phyloP scores from a whole-genome alignment of 23 tunicate species.

The Oikopleura vanhoeffeni region DNA sequence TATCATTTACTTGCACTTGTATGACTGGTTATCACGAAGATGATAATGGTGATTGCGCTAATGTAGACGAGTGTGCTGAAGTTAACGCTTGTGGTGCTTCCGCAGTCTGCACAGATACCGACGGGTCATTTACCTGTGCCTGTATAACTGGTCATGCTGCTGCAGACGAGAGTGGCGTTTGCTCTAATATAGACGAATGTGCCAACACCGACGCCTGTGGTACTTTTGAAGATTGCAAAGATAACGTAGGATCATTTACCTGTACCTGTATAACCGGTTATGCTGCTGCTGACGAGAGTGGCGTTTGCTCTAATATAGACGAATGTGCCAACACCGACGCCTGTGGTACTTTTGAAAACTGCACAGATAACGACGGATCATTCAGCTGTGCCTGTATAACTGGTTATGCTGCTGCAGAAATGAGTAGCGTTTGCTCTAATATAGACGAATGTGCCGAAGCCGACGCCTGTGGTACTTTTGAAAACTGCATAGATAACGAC shows the following conservation, averaged over 20 bases:
- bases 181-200: conserved; percentile 82
- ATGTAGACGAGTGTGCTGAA: background rate
- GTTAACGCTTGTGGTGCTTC: background rate
- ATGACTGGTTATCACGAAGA: background rate
- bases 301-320: background rate
- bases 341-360: background rate
- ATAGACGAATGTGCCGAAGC: background rate
- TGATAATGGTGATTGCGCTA: background rate
- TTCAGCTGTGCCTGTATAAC: background rate
- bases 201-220: conserved; percentile 23
- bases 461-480: background rate
- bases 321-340: background rate
- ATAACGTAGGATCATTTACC: conserved; percentile 60
- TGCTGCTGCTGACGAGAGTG: background rate
- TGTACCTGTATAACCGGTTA: conserved; percentile 75
- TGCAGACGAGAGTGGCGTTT: background rate
- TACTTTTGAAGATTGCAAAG: conserved; percentile 50
- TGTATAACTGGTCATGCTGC: background rate
- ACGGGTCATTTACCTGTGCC: background rate
- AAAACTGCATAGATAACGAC: background rate
- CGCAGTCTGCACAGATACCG: background rate
- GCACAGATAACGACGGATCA: no score
- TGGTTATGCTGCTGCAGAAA: background rate
- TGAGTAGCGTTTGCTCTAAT: background rate
- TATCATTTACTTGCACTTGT: no score